These are phyloP conservation scores for Triops cancriformis DNA, from an alignment of 1,140 invertebrate genomes.

Conservation along the genomic window DNA sequence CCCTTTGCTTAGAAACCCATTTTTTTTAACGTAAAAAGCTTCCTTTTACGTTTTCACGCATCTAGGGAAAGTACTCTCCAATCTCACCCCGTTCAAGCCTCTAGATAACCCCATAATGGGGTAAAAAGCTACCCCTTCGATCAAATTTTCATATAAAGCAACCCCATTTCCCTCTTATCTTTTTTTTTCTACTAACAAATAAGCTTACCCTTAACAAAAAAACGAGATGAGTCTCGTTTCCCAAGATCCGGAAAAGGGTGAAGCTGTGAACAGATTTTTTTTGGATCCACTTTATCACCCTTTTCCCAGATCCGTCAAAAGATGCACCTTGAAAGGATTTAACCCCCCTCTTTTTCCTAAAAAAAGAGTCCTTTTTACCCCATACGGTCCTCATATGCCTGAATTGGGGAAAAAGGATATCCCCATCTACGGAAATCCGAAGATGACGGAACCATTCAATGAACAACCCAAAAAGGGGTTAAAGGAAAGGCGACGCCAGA, in stretches of 20 bases:
- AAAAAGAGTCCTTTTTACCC: background rate
- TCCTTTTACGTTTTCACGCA: background rate
- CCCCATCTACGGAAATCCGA: conserved; percentile 8
- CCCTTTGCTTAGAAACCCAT: background rate
- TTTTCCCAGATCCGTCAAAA: conserved; percentile 6
- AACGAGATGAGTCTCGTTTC: background rate
- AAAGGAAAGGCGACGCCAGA: conserved; percentile 3
- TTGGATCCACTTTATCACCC: background rate
- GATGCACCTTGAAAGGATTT: conserved; percentile 1
- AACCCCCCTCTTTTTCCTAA: too few species aligned
- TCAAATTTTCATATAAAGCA: background rate
- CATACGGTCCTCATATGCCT: background rate
- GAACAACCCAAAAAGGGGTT: background rate
- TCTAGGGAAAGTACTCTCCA: conserved; percentile 3
- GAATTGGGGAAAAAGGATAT: background rate
- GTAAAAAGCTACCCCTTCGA: background rate
- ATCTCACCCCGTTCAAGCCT: background rate
- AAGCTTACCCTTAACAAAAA: background rate
- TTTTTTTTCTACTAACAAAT: background rate
- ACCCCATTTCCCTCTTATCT: conserved; percentile 4
- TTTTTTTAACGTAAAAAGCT: background rate
- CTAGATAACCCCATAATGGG: background rate
- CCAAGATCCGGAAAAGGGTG: conserved; percentile 9
- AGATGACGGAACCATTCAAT: background rate
- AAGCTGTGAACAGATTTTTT: conserved; percentile 1